phyloP scores from a whole-genome alignment of 1,140 invertebrate species.

The Coelopa frigida region DNA sequence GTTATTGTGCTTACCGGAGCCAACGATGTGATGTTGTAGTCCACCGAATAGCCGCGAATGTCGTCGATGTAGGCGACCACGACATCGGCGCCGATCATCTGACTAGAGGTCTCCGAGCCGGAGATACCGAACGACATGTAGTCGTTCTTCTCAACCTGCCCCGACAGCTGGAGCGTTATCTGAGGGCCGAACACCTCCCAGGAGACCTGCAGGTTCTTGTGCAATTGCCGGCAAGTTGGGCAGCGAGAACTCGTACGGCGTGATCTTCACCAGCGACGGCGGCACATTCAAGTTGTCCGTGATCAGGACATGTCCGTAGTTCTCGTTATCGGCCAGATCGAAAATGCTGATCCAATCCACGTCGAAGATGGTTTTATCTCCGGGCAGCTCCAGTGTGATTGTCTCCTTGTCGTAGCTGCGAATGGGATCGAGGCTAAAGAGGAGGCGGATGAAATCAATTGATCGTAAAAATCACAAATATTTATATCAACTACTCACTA shows the following conservation, averaged over 20 bases:
- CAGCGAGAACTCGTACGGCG: slow-evolving; percentile 51
- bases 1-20: slow-evolving; percentile 56
- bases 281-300: slow-evolving; percentile 78
- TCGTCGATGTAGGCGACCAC: slow-evolving; percentile 69
- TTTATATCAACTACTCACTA: slow-evolving; percentile 61
- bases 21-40: slow-evolving; percentile 80
- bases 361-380: slow-evolving; percentile 73
- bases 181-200: slow-evolving; percentile 89
- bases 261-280: slow-evolving; percentile 64
- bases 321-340: slow-evolving; percentile 62
- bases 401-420: slow-evolving; percentile 65
- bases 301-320: slow-evolving; percentile 71
- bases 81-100: slow-evolving; percentile 83
- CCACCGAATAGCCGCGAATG: slow-evolving; percentile 62
- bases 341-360: slow-evolving; percentile 81
- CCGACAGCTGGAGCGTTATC: slow-evolving; percentile 79
- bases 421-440: slow-evolving; percentile 61
- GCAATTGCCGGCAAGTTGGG: slow-evolving; percentile 82
- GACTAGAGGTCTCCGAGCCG: slow-evolving; percentile 58
- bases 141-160: slow-evolving; percentile 65
- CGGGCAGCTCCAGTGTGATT: slow-evolving; percentile 70
- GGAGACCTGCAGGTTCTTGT: slow-evolving; percentile 72
- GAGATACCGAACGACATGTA: slow-evolving; percentile 86
- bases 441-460: background rate
- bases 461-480: background rate